Base-by-base conservation (phyloP, 2,113 vertebrate genomes). In the Falco punctatus region DNA sequence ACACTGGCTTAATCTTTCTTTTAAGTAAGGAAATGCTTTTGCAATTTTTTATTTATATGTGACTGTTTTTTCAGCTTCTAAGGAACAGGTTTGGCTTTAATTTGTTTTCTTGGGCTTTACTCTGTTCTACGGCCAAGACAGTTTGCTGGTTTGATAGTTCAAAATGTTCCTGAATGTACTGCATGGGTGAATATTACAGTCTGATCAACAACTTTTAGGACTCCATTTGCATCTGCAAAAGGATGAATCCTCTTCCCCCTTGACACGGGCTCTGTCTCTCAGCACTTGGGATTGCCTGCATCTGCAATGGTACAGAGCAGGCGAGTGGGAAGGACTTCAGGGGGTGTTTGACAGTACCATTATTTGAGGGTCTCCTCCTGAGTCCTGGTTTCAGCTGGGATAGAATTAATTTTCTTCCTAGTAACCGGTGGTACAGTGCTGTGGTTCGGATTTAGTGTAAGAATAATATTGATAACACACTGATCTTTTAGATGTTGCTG, bases 181-280 rank as follows among this genome's bases (percentile, higher is more conserved):
- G 16, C 0, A 0, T 49, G 24, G 26, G 5, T 64, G 11, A 33
- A 12, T 66, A 46, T 33, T 23, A 32, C 1, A 14, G 9, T 73
- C 58, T 87, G 11, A 21, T 77, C 13, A 67, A 14, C 5, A 3
- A 0, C 35, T 27, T 6, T 16, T 52, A 54, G 48, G 17, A 49
- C 12, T 20, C 59, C 44, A 42, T 16, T 59, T 72, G 44, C 5
- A 32, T 64, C 48, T 89, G 35, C 26, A 57, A 65, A 72, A 86
- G 5, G 8, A 61, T 52, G 4, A 82, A 35, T 44, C 1, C 1
- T 28, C 10, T 55, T 65, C 6, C 13, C 6, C 22, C 14, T 66
- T 0, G 0, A 33, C 13, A 52, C 5, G 5, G 4, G 5, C 5
- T 55, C 22, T 65, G 20, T 49, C 21, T 21, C 12, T 74, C 51